These are phyloP conservation scores for Aethina tumida DNA, from an alignment of 1,140 invertebrate genomes.

Conservation along the genomic window DNA sequence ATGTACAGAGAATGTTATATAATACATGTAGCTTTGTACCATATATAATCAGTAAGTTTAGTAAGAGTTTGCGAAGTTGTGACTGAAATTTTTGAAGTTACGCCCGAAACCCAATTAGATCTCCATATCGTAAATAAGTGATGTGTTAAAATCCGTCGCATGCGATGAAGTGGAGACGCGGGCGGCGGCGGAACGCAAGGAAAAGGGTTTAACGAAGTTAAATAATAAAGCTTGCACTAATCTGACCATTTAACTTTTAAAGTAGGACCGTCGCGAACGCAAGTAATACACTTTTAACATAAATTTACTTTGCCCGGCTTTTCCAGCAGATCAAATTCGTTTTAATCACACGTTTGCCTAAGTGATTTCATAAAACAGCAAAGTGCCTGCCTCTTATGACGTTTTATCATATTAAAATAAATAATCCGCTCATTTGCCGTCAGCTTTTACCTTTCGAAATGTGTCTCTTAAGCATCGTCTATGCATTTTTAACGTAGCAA, in stretches of 20 bases:
- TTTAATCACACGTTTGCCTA: slow-evolving; percentile 25
- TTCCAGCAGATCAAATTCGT: slow-evolving; percentile 27
- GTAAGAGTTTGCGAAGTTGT: no score
- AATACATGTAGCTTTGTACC: no score
- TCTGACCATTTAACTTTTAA: slow-evolving; percentile 21
- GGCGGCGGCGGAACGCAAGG: neutral
- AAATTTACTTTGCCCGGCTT: slow-evolving; percentile 25
- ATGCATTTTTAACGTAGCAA: slow-evolving; percentile 11
- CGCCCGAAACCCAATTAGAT: no score
- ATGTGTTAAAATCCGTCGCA: slow-evolving; percentile 1
- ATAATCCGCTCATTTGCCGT: slow-evolving; percentile 21
- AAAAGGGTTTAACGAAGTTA: neutral
- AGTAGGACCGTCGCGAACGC: slow-evolving; percentile 8
- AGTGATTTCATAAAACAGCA: slow-evolving; percentile 21
- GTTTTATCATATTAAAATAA: slow-evolving; percentile 25
- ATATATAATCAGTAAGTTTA: no score
- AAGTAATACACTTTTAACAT: slow-evolving; percentile 19
- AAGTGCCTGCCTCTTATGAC: slow-evolving; percentile 21
- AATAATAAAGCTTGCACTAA: no score
- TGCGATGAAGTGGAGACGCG: no score
- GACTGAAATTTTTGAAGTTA: no score
- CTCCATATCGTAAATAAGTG: no score
- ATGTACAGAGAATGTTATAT: no score
- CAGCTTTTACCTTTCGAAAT: slow-evolving; percentile 14
- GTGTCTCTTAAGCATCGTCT: slow-evolving; percentile 7